A percentile compares a stretch with the other conserved stretches of the same genome.
phyloP scores from a whole-genome alignment of 1,140 invertebrate genomes.

The Caenorhabditis latens region DNA sequence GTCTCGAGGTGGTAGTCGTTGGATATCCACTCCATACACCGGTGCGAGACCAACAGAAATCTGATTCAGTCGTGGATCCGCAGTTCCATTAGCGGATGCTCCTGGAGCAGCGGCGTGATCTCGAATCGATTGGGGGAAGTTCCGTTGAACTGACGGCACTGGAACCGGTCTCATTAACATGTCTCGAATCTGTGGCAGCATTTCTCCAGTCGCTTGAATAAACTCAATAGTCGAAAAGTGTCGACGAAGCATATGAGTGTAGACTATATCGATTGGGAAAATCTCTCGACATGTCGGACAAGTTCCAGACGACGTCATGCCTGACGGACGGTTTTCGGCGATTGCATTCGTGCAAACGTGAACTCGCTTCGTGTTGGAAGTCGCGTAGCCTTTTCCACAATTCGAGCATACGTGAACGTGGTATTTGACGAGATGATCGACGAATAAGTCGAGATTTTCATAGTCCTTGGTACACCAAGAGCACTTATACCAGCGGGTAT shows the following conservation, averaged over 20 bases:
- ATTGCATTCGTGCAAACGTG: not conserved
- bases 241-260: not conserved
- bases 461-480: not conserved
- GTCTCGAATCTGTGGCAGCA: not conserved
- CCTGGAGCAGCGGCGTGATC: no score
- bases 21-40: not conserved
- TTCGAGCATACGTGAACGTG: not conserved
- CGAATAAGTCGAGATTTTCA: not conserved
- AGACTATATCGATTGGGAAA: not conserved
- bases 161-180: not conserved
- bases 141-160: not conserved
- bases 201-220: not conserved
- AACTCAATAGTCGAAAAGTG: not conserved
- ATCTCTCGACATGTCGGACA: not conserved
- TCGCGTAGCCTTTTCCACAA: not conserved
- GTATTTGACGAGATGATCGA: not conserved
- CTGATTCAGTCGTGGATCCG: not conserved
- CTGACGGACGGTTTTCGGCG: not conserved
- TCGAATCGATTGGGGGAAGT: not conserved
- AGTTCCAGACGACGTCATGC: not conserved
- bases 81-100: not conserved
- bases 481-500: constrained; percentile 4
- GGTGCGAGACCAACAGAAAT: not conserved
- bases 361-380: not conserved
- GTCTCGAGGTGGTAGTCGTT: not conserved